A percentile compares a stretch with the other conserved stretches of the same genome.
phyloP scores from a whole-genome alignment of 2,888 invertebrate species.

The Myathropa florea region DNA sequence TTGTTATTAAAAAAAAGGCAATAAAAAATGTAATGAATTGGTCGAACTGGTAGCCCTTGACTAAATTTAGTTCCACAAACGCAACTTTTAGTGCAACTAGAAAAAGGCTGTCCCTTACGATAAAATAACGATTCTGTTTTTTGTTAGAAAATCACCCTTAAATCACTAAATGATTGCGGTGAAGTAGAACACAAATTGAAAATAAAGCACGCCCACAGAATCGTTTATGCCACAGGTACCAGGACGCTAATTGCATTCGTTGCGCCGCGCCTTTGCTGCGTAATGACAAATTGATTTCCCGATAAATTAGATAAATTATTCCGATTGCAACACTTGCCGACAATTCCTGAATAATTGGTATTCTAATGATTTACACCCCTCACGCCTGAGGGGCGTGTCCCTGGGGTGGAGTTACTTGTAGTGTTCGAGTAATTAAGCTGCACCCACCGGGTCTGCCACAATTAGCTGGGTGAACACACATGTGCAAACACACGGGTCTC shows the following conservation, averaged over 20 bases:
- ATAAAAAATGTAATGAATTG: too few relatives aligned
- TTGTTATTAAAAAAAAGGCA: too few relatives aligned
- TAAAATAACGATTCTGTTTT: too few relatives aligned
- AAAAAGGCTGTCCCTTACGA: background rate
- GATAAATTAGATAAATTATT: slow-evolving; percentile 48
- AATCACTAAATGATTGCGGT: background rate
- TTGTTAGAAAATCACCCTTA: background rate
- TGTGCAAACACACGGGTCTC: background rate
- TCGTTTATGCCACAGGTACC: background rate
- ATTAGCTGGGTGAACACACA: background rate
- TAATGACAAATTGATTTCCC: slow-evolving; percentile 45
- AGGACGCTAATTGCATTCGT: slow-evolving; percentile 3
- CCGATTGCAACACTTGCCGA: slow-evolving; percentile 37
- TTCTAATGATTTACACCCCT: slow-evolving; percentile 20
- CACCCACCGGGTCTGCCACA: background rate
- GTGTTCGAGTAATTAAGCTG: background rate
- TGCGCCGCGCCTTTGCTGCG: background rate
- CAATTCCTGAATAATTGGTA: slow-evolving; percentile 47
- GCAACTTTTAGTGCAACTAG: background rate
- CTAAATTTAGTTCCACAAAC: too few relatives aligned
- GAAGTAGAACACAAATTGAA: background rate
- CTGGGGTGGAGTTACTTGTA: background rate
- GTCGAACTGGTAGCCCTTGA: too few relatives aligned
- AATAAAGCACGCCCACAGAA: slow-evolving; percentile 11
- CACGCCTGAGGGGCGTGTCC: background rate